A percentile compares a stretch with the other conserved stretches of the same genome.
phyloP scores from a whole-genome alignment of 2,797 vertebrate genomes.

The Choloepus didactylus region DNA sequence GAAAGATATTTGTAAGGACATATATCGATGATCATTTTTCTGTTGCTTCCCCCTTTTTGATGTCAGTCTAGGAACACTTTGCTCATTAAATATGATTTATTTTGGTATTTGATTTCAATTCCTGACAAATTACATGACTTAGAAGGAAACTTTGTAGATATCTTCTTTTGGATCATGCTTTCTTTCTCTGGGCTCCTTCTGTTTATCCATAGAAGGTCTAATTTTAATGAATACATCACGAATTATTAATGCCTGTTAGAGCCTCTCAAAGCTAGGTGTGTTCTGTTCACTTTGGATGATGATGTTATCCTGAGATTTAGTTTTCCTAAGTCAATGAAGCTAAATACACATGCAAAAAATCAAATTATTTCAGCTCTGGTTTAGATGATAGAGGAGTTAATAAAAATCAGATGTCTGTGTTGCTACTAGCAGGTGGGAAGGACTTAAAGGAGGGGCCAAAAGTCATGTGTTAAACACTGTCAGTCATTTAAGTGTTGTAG shows the following conservation, averaged over 20 bases:
- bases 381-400: not conserved
- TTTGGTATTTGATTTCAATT: conserved; percentile 69
- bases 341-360: not conserved
- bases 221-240: not conserved
- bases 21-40: conserved; percentile 32
- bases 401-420: not conserved
- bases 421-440: not conserved
- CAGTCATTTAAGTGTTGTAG: not conserved
- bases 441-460: not conserved
- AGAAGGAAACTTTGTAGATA: not conserved
- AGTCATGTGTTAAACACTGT: not conserved
- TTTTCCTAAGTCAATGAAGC: conserved; percentile 41
- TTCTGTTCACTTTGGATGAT: conserved; percentile 50
- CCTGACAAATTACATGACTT: not conserved
- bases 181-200: not conserved
- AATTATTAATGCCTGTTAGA: not conserved
- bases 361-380: not conserved
- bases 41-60: conserved; percentile 19
- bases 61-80: conserved; percentile 57
- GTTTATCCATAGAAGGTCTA: conserved; percentile 32
- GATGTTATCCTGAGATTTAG: not conserved
- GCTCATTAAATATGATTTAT: conserved; percentile 75
- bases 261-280: not conserved
- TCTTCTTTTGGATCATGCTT: conserved; percentile 48
- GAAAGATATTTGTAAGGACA: not conserved